A percentile compares a stretch with the other conserved stretches of the same genome.
Conservation (phyloP, 2,888 invertebrate genomes). For the Sphinx pinastri region DNA sequence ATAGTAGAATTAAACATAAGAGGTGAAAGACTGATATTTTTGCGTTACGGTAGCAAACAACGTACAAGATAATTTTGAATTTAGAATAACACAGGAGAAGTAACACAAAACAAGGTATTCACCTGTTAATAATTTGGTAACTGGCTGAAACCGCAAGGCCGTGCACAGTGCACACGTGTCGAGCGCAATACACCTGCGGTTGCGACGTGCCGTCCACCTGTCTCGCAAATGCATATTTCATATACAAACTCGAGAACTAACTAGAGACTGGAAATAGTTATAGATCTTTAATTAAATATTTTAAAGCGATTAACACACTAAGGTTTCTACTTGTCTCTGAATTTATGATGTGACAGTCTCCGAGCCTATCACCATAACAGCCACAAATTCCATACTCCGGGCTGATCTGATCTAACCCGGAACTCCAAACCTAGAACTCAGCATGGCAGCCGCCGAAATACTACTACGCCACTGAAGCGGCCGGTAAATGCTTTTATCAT, state of each 20-base stretch:
- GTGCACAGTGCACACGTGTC: conserved; percentile 47
- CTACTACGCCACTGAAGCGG: too few species aligned
- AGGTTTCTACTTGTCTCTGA: too few species aligned
- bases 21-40: too few species aligned
- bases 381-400: too few species aligned
- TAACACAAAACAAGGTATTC: conserved; percentile 6
- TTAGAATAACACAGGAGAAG: neutral
- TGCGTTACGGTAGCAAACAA: too few species aligned
- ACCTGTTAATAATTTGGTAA: conserved; percentile 26
- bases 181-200: conserved; percentile 45
- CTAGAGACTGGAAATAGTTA: neutral
- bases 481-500: too few species aligned
- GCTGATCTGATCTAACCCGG: too few species aligned
- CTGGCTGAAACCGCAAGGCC: conserved; percentile 40
- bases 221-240: conserved; percentile 26
- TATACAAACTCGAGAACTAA: conserved; percentile 8
- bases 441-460: too few species aligned
- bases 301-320: neutral
- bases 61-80: neutral
- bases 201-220: conserved; percentile 30
- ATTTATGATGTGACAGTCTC: too few species aligned
- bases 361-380: too few species aligned
- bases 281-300: neutral
- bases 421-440: too few species aligned
- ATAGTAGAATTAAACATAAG: too few species aligned